phyloP scores from a whole-genome alignment of 2,797 vertebrate genomes.

The Semotilus atromaculatus region DNA sequence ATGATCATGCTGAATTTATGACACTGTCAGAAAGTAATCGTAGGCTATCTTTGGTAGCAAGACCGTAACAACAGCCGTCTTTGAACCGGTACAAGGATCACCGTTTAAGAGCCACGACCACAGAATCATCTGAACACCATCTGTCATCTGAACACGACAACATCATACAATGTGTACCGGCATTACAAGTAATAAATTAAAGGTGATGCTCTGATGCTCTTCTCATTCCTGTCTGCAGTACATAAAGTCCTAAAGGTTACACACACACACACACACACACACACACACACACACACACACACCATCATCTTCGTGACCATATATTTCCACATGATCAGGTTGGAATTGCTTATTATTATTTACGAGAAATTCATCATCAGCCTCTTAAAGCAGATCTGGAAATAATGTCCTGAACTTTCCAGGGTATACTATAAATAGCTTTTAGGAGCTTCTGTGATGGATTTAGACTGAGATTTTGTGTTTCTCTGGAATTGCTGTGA shows the following conservation, averaged over 20 bases:
- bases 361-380: neutral
- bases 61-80: no score
- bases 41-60: no score
- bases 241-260: neutral
- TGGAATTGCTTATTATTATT: neutral
- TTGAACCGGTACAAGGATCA: no score
- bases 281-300: neutral
- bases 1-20: no score
- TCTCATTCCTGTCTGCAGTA: neutral
- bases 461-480: neutral
- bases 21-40: no score
- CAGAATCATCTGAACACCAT: no score
- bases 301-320: neutral
- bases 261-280: neutral
- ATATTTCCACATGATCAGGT: neutral
- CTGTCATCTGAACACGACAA: no score
- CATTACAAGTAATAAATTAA: neutral
- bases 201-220: neutral
- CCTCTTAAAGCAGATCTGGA: neutral
- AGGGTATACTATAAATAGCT: neutral
- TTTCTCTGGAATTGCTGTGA: neutral
- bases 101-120: no score
- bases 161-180: no score
- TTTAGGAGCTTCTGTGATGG: neutral
- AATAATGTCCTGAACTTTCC: neutral